Evolutionary conservation across 2,113 vertebrate species (phyloP).

Genomic region (Dascyllus trimaculatus): DNA sequence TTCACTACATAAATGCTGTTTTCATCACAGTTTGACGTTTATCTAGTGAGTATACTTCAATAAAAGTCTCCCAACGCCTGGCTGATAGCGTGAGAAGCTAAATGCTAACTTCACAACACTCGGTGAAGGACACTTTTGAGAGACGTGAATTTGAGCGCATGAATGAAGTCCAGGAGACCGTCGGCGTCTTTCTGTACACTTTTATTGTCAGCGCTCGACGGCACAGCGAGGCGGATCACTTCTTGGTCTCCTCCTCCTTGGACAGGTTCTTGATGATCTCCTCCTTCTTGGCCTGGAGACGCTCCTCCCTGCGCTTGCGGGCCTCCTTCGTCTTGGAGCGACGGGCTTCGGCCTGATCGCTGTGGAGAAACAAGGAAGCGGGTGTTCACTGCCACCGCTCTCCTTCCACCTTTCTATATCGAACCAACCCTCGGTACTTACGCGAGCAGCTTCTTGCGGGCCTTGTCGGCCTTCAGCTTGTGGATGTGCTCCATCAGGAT

Average conservation of each 20-base stretch:
- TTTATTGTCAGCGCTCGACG: slow-evolving; percentile 76
- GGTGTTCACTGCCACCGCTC: not conserved
- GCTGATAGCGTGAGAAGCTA: too few relatives aligned
- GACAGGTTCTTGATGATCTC: slow-evolving; percentile 96
- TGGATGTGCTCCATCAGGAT: slow-evolving; percentile 99
- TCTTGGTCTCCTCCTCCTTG: slow-evolving; percentile 97
- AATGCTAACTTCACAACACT: too few relatives aligned
- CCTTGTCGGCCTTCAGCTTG: slow-evolving; percentile 98
- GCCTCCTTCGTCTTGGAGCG: slow-evolving; percentile 98
- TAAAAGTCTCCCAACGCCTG: too few relatives aligned
- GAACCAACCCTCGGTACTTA: too few relatives aligned
- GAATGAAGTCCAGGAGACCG: slow-evolving; percentile 27
- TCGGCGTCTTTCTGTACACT: slow-evolving; percentile 78
- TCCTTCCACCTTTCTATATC: not conserved
- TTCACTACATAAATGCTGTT: too few relatives aligned
- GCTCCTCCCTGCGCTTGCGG: slow-evolving; percentile 95
- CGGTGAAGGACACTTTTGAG: too few relatives aligned
- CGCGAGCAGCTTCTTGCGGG: slow-evolving; percentile 99
- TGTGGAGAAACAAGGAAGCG: slow-evolving; percentile 47
- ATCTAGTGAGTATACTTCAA: too few relatives aligned
- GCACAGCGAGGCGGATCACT: slow-evolving; percentile 81
- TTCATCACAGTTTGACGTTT: too few relatives aligned
- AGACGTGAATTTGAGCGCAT: too few relatives aligned
- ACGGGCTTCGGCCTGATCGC: slow-evolving; percentile 97
- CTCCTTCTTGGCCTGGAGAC: slow-evolving; percentile 97